Base-by-base conservation (phyloP, 2,888 invertebrate genomes). In the Agrotis puta region DNA sequence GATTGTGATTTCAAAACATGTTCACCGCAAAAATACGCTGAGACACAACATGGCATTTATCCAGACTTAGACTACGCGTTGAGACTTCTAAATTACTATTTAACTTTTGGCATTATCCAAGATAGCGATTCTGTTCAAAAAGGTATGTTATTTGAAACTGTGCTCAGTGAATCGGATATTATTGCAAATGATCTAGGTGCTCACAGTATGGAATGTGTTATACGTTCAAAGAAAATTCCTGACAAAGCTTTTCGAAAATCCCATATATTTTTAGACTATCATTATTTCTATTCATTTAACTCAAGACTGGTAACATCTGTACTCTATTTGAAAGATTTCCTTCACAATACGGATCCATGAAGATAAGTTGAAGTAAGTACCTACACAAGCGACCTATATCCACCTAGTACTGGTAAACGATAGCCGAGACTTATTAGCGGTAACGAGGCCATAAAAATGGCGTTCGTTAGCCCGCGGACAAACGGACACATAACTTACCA, bases 1-100 rank as follows among this genome's bases (percentile, higher is more conserved):
- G 92, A 93, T 92, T 92, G 88, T 88, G 86, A 87, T 92, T 90
- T 88, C 88, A 86, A 89, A 90, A 89, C 85, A 87, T 82, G 84
- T 86, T 84, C 78, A 76, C 81, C 85, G 80, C 79, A 84, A 87
- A n/a, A 86, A 84, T 80, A 74, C 75, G 77, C 67, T 78, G 50
- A 71, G 70, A 75, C 61, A n/a, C 66, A 69, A 69, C 67, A 74
- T 71, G 73, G 73, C 69, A 77, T 74, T 77, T 80, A 70, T 82
- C 76, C 81, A 76, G 73, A 75, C 66, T 66, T 64, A 63, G 64
- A 57, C 33, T 68, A 61, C 74, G 75, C 82, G 82, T n/a, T 67
- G 48, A 53, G 68, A 70, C 62, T 85, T 70, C 63, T 69, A 73
- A 67, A 64, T 79, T 66, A 51, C 57, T 69, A 67, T 70, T 79